Base-by-base conservation (phyloP, 2,113 vertebrate genomes). In the Pterocles burchelli region DNA sequence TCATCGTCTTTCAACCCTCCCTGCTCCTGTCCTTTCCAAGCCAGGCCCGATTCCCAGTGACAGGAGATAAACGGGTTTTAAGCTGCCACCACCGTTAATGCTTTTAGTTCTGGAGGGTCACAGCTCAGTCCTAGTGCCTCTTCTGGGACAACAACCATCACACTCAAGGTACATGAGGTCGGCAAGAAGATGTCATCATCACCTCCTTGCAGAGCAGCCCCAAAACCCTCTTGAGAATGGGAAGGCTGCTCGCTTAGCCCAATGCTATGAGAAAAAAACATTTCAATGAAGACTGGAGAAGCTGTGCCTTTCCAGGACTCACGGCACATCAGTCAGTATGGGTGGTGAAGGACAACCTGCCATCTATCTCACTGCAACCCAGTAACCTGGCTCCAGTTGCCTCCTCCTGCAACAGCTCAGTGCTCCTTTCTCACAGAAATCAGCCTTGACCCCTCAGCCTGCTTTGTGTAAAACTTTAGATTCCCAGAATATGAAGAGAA, bases 311-410 rank as follows among this genome's bases (percentile, higher is more conserved):
- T 54, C 33, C 21, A 84, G 21, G 25, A 21, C 31, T 59, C 34
- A 8, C 24, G 15, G 24, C 22, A 74, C 15, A 11, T 28, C 21
- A 45, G 29, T 33, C 67, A 57, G 25, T n/a, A 74, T 1, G 11
- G 22, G 16, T 45, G 25, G 19, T 31, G 85, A 83, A 58, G 33
- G 26, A 70, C 19, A 89, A 58, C 9, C 5, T 52, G 33, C 13
- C n/a, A 14, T 15, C 6, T 68, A 19, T 24, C 49, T 71, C 1
- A 0, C 33, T 38, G 76, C 9, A 43, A 51, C 22, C 14, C 28
- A 74, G 26, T 34, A 78, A 80, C 17, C 33, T 36, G n/a, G 10
- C 13, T 46, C 6, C 22, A 57, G n/a, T 26, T 2, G 3, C 14
- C 11, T 51, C 22, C 19, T 74, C 33, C n/a, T 59, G 51, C 57